phyloP scores from a whole-genome alignment of 1,140 invertebrate genomes.

The Vollenhovia emeryi region DNA sequence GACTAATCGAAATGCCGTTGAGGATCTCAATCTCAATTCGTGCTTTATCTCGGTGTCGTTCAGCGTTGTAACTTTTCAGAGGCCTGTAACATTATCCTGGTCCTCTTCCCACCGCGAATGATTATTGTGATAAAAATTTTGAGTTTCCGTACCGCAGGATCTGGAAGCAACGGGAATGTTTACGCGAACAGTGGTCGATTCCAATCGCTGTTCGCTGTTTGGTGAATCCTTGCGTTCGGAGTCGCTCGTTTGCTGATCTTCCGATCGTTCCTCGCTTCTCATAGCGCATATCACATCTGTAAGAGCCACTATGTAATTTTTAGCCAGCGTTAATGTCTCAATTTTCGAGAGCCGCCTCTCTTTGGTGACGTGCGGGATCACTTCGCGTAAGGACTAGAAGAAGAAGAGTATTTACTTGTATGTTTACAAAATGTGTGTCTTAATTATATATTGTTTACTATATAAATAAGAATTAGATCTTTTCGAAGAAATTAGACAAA shows the following conservation, averaged over 20 bases:
- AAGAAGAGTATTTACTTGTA: background rate
- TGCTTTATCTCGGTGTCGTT: background rate
- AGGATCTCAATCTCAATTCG: conserved; percentile 23
- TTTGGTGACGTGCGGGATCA: conserved; percentile 96
- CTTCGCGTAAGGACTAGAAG: conserved; percentile 92
- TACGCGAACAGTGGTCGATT: conserved; percentile 47
- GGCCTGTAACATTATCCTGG: conserved; percentile 57
- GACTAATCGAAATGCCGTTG: conserved; percentile 2
- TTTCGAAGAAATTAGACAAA: background rate
- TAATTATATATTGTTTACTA: background rate
- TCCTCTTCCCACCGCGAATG: conserved; percentile 53
- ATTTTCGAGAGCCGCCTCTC: conserved; percentile 95
- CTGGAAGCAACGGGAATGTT: conserved; percentile 74
- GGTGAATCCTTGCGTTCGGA: conserved; percentile 56
- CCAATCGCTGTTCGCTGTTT: conserved; percentile 50
- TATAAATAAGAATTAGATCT: background rate
- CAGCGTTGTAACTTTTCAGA: conserved; percentile 48
- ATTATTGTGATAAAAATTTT: conserved; percentile 56
- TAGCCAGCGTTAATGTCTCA: conserved; percentile 95
- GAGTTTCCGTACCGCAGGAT: conserved; percentile 70
- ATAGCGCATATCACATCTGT: conserved; percentile 94
- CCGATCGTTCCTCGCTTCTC: conserved; percentile 85
- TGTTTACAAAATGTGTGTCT: background rate
- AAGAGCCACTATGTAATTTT: conserved; percentile 97
- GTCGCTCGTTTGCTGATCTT: conserved; percentile 58